phyloP scores from a whole-genome alignment of 35 echinoderm and acorn worm genomes.

The Acanthaster planci region DNA sequence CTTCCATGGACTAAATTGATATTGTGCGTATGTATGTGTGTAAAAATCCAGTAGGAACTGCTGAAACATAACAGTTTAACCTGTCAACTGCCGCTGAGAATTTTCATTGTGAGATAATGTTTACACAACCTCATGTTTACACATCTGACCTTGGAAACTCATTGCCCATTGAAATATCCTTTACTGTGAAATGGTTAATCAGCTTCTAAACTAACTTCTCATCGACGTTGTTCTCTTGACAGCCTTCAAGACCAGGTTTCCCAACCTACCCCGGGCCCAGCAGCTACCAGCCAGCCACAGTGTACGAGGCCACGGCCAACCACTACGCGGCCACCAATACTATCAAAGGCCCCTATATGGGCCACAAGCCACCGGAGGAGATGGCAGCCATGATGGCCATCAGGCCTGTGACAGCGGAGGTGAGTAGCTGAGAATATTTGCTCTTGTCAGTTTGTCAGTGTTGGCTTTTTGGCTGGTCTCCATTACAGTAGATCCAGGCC shows the following conservation, averaged over 20 bases:
- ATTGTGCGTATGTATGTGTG: no score
- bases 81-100: no score
- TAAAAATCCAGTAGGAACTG: no score
- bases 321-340: constrained; percentile 58
- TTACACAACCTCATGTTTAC: no score
- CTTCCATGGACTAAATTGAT: no score
- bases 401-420: constrained; percentile 60
- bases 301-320: constrained; percentile 44
- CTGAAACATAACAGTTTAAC: no score
- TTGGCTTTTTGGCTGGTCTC: background rate
- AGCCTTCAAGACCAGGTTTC: constrained; percentile 90
- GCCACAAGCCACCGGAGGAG: constrained; percentile 58
- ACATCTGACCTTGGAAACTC: no score
- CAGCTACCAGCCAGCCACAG: constrained; percentile 37
- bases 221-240: background rate
- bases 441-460: background rate
- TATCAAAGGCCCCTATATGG: constrained; percentile 69
- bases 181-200: no score
- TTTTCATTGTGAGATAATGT: no score
- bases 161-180: no score
- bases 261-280: constrained; percentile 70
- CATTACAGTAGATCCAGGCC: background rate
- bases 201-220: no score
- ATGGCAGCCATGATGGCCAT: constrained; percentile 33
- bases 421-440: constrained; percentile 27